A percentile compares a stretch with the other conserved stretches of the same genome.
phyloP scores from a whole-genome alignment of 2,797 vertebrate species.

The Typhlichthys eigenmanni region DNA sequence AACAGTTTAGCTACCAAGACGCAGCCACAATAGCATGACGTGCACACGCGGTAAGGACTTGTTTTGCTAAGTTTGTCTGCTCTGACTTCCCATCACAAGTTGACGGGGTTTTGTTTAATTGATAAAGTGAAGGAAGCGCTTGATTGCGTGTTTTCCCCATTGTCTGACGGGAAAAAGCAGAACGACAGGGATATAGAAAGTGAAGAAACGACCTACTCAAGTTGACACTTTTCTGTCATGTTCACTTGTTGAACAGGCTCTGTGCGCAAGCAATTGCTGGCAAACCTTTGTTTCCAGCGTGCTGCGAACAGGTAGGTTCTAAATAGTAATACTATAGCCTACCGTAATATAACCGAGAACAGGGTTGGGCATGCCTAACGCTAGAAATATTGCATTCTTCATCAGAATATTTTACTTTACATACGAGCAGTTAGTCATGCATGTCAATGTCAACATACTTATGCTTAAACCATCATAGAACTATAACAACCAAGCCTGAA shows the following conservation, averaged over 20 bases:
- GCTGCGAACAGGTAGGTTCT: conserved; percentile 46
- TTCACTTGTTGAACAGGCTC: conserved; percentile 58
- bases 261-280: conserved; percentile 7
- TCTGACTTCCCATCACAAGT: conserved; percentile 52
- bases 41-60: too few species aligned
- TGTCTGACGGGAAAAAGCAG: not conserved
- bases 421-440: not conserved
- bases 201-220: not conserved
- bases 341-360: too few species aligned
- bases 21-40: too few species aligned
- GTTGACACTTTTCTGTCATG: conserved; percentile 50
- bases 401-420: not conserved
- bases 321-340: not conserved
- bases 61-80: conserved; percentile 67
- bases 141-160: not conserved
- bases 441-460: too few species aligned
- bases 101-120: conserved; percentile 59
- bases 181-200: not conserved
- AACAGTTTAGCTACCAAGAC: too few species aligned
- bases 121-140: conserved; percentile 20
- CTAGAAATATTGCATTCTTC: not conserved
- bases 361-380: not conserved
- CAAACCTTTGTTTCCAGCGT: conserved; percentile 24
- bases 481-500: too few species aligned
- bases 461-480: too few species aligned